Evolutionary conservation across 2,888 invertebrate species (phyloP), one percentile per base, ranked within the genome.

Genomic region (Tipula helvola): DNA sequence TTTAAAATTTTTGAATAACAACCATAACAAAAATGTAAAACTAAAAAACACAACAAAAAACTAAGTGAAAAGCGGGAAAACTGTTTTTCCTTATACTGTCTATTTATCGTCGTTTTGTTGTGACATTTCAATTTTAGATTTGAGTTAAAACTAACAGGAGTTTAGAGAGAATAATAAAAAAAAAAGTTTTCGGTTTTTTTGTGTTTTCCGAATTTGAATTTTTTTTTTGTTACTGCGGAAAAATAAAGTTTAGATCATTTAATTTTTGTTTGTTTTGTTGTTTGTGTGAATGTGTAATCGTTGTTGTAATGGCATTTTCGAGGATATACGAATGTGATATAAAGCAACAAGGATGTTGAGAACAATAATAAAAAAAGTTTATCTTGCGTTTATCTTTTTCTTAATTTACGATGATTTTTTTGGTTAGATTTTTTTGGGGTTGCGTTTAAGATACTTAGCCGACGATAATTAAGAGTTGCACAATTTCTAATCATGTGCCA

Each of bases 81-180:
- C 84, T n/a, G 84, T 84, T 84, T 84, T 39, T 13, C 36, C 10
- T 36, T 84, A 18, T 84, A 16, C 41, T 84, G 84, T 84, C 84
- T 84, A 84, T 84, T 84, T 84, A 84, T 84, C 84, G 84, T 84
- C 84, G 84, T 84, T 84, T 84, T 84, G 84, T 84, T 84, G 36
- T 84, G 84, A 84, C 84, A 84, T 84, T 84, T 84, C 84, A 39
- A 84, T 84, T 84, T 84, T 39, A 84, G 39, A 39, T 84, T 84
- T 84, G 16, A 84, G 41, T 39, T 84, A 84, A 84, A 84, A 84
- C n/a, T 84, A 39, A 39, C 41, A 84, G 39, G 84, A 84, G 84
- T 84, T 71, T 84, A 84, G 16, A 84, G 39, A 84, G 16, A 36
- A 84, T 39, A 41, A 84, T 16, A 84, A 84, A 36, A 36, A 83